These are phyloP conservation scores for Stichodactyla mertensii DNA, from an alignment of 64 coral and sea anemone species.

Conservation along the genomic window DNA sequence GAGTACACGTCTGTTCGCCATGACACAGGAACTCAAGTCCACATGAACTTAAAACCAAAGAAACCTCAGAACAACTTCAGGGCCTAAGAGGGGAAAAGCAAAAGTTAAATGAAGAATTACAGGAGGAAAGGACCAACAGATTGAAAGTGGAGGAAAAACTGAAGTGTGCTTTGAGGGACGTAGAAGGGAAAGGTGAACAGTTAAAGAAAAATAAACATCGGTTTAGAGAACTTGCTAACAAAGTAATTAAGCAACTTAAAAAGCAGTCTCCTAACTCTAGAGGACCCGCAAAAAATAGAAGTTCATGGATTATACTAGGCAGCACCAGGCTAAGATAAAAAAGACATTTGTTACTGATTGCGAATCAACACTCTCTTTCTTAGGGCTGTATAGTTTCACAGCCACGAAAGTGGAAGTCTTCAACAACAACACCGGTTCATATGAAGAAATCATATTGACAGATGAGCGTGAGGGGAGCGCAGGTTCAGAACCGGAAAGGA, in stretches of 20 bases:
- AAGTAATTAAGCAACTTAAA: not conserved
- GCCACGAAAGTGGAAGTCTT: constrained; percentile 39
- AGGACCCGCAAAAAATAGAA: not conserved
- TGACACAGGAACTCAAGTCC: too few relatives aligned
- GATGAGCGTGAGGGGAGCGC: not conserved
- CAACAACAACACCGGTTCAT: constrained; percentile 1
- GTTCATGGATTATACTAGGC: not conserved
- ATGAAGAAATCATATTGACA: constrained; percentile 15
- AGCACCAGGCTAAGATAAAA: constrained; percentile 9
- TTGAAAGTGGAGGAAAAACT: not conserved
- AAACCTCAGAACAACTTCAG: not conserved
- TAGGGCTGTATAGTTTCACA: constrained; percentile 17
- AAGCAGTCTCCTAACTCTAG: not conserved
- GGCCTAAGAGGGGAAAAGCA: not conserved
- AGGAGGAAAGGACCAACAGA: not conserved
- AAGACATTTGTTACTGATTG: constrained; percentile 1
- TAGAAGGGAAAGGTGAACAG: not conserved
- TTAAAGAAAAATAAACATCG: not conserved
- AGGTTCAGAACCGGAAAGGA: not conserved
- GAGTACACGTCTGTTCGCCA: too few relatives aligned
- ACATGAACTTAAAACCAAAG: not conserved
- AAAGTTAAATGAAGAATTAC: not conserved
- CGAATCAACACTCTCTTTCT: not conserved
- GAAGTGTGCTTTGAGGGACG: not conserved
- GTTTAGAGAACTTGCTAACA: not conserved